Conservation (phyloP, 1,140 invertebrate genomes). For the Drosophila simulans region DNA sequence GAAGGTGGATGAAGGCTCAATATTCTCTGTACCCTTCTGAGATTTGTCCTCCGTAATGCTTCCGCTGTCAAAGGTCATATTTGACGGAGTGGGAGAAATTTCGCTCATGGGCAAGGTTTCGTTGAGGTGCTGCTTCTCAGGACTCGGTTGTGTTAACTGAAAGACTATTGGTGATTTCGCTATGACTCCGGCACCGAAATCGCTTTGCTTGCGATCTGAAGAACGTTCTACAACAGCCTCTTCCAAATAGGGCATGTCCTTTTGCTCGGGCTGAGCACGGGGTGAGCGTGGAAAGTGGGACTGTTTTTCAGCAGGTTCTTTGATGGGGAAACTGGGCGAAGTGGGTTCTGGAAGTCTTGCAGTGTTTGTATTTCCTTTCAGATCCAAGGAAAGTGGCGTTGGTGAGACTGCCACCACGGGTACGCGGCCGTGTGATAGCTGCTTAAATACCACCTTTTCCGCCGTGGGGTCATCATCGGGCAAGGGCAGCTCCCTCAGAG, state of each 20-base stretch:
- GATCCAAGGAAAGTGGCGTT: slow-evolving; percentile 11
- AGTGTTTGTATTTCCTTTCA: slow-evolving; percentile 10
- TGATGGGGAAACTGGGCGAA: slow-evolving; percentile 71
- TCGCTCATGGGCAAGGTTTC: slow-evolving; percentile 28
- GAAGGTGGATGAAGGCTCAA: slow-evolving; percentile 20
- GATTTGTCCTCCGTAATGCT: background rate
- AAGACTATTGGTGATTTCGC: slow-evolving; percentile 42
- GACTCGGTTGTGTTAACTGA: slow-evolving; percentile 48
- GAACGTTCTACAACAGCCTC: slow-evolving; percentile 41
- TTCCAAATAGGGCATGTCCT: slow-evolving; percentile 60
- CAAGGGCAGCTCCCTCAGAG: slow-evolving; percentile 15
- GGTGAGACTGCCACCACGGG: slow-evolving; percentile 15
- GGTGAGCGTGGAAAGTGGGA: slow-evolving; percentile 70
- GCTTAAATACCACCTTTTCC: background rate
- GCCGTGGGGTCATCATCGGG: background rate
- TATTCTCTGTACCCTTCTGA: background rate
- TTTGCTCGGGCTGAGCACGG: slow-evolving; percentile 36
- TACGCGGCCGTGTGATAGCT: too few species aligned
- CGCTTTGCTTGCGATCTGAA: slow-evolving; percentile 16
- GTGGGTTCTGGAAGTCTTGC: slow-evolving; percentile 19
- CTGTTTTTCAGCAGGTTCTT: slow-evolving; percentile 24
- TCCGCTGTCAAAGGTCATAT: slow-evolving; percentile 52
- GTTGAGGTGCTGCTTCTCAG: slow-evolving; percentile 30
- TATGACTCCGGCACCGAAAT: slow-evolving; percentile 39
- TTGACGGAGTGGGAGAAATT: background rate